Evolutionary conservation across 2,113 vertebrate genomes (phyloP).

Genomic region (Pterophyllum scalare): DNA sequence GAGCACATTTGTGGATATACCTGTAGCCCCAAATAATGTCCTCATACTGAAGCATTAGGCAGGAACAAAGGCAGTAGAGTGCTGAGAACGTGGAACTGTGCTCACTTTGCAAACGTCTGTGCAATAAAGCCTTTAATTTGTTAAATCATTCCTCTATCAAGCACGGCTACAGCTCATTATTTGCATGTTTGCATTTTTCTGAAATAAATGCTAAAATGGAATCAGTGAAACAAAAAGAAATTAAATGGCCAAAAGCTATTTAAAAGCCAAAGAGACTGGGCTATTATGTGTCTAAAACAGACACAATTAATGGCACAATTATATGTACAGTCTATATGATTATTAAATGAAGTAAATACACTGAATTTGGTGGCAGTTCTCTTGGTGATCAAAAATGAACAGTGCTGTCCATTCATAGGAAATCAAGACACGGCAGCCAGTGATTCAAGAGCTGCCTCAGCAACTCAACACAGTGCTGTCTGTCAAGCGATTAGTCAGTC

Average conservation of each 20-base stretch:
- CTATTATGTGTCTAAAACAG: background rate
- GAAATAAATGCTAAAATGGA: background rate
- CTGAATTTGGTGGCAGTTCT: background rate
- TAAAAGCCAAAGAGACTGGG: background rate
- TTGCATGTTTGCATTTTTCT: background rate
- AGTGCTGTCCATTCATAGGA: constrained; percentile 18
- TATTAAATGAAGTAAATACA: background rate
- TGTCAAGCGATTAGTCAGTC: constrained; percentile 54
- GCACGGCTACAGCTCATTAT: background rate
- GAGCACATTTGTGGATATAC: constrained; percentile 52
- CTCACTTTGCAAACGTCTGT: background rate
- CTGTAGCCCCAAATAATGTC: constrained; percentile 49
- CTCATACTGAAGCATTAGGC: constrained; percentile 32
- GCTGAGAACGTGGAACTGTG: background rate
- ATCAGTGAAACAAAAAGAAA: background rate
- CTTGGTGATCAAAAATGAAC: constrained; percentile 20
- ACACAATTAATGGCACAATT: background rate
- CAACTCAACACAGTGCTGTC: constrained; percentile 29
- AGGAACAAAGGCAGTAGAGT: constrained; percentile 25
- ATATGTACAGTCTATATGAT: no score
- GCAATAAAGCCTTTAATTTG: background rate
- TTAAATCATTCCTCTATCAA: background rate
- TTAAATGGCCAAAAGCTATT: background rate
- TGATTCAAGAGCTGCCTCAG: constrained; percentile 55
- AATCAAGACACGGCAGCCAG: constrained; percentile 5